Evolutionary conservation across 35 echinoderm and acorn worm genomes (phyloP).

Genomic region (Chiridota heheva): DNA sequence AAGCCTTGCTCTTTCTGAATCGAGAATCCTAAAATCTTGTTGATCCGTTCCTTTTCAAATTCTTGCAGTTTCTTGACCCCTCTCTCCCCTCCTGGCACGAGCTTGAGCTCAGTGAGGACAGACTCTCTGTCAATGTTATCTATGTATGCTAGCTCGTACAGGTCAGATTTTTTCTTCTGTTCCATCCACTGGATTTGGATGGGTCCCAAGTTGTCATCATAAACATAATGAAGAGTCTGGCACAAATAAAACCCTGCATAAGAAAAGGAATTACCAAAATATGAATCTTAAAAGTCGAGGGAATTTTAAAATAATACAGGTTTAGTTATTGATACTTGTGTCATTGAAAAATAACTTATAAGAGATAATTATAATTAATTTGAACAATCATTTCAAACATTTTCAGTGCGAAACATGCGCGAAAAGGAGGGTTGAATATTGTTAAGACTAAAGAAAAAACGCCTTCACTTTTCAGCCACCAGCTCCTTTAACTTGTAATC

Average conservation of each 20-base stretch:
- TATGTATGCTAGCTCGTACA: constrained; percentile 83
- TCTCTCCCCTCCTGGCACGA: constrained; percentile 55
- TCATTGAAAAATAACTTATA: no score
- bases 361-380: no score
- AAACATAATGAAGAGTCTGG: constrained; percentile 81
- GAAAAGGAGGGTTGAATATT: no score
- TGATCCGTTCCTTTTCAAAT: constrained; percentile 67
- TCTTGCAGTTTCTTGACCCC: constrained; percentile 50
- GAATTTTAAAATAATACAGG: no score
- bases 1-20: constrained; percentile 89
- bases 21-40: constrained; percentile 75
- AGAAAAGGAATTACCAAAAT: neutral
- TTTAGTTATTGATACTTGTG: no score
- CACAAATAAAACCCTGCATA: constrained; percentile 69
- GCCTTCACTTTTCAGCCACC: no score
- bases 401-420: no score
- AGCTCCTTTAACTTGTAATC: no score
- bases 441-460: no score
- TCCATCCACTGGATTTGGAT: constrained; percentile 92
- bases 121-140: constrained; percentile 78
- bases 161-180: constrained; percentile 41
- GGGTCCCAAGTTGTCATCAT: constrained; percentile 59
- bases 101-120: constrained; percentile 83
- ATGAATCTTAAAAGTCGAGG: neutral
- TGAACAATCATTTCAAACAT: no score